Conservation (phyloP, 2,113 vertebrate genomes). For the Datnioides undecimradiatus region DNA sequence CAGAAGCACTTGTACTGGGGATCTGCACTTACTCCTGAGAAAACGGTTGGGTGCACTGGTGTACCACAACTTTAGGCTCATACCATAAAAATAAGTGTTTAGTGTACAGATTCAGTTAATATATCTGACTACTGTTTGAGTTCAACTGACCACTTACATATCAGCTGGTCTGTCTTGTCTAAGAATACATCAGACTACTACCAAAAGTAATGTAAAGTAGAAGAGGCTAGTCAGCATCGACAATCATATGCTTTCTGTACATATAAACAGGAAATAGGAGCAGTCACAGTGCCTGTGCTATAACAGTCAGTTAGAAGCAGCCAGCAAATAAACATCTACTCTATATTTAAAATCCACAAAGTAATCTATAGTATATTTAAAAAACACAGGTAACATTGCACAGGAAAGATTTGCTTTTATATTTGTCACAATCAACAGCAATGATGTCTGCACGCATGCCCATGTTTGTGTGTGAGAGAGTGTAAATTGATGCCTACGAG, state of each 20-base stretch:
- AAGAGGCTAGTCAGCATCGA: slow-evolving; percentile 17
- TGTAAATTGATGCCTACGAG: slow-evolving; percentile 35
- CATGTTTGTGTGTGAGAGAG: background rate
- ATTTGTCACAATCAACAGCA: background rate
- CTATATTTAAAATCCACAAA: slow-evolving; percentile 21
- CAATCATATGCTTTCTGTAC: background rate
- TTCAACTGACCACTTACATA: background rate
- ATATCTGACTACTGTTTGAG: background rate
- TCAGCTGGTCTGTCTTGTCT: background rate
- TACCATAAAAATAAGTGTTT: background rate
- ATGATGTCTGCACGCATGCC: background rate
- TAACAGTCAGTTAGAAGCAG: slow-evolving; percentile 1
- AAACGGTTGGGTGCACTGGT: background rate
- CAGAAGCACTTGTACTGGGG: background rate
- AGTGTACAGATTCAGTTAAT: background rate
- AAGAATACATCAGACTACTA: background rate
- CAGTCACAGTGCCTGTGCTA: background rate
- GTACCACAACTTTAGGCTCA: background rate
- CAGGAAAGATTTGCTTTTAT: background rate
- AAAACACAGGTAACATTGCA: background rate
- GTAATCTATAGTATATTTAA: background rate
- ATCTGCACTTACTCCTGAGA: background rate
- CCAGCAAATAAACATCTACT: background rate
- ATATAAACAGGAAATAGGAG: slow-evolving; percentile 1
- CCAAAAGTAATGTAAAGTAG: background rate